A percentile compares a stretch with the other conserved stretches of the same genome.
phyloP scores from a whole-genome alignment of 2,888 invertebrate species.

The Noctua fimbriata region DNA sequence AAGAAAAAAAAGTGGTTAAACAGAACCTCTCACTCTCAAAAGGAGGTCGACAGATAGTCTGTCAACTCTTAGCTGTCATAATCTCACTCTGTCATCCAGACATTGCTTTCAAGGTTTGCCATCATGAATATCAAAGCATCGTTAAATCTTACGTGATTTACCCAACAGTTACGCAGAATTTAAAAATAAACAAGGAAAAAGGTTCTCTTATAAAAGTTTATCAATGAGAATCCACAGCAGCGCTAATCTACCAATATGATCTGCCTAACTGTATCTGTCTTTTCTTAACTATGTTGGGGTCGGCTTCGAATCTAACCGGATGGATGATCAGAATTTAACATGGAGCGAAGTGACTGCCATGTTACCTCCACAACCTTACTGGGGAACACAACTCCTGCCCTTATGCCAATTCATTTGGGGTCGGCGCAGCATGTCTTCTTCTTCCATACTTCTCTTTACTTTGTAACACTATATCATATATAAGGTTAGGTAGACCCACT shows the following conservation, averaged over 20 bases:
- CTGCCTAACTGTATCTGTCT: background rate
- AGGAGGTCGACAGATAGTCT: background rate
- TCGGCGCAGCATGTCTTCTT: no score
- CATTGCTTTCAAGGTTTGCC: background rate
- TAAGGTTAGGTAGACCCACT: no score
- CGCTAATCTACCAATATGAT: background rate
- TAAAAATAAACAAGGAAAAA: slow-evolving; percentile 13
- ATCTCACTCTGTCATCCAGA: background rate
- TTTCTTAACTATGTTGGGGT: background rate
- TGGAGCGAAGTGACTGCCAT: background rate
- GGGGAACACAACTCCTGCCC: background rate
- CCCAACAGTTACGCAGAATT: background rate
- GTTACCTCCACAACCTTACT: background rate
- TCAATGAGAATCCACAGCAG: background rate
- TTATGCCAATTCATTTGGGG: no score
- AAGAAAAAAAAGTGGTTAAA: no score
- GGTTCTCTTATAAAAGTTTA: background rate
- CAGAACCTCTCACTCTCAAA: background rate
- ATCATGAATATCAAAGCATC: background rate
- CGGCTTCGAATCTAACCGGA: background rate
- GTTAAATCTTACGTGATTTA: background rate
- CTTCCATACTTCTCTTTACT: no score
- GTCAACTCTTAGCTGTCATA: background rate
- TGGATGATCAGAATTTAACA: background rate
- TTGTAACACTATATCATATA: no score